Evolutionary conservation across 2,888 invertebrate genomes (phyloP).

Genomic region (Plutella xylostella): DNA sequence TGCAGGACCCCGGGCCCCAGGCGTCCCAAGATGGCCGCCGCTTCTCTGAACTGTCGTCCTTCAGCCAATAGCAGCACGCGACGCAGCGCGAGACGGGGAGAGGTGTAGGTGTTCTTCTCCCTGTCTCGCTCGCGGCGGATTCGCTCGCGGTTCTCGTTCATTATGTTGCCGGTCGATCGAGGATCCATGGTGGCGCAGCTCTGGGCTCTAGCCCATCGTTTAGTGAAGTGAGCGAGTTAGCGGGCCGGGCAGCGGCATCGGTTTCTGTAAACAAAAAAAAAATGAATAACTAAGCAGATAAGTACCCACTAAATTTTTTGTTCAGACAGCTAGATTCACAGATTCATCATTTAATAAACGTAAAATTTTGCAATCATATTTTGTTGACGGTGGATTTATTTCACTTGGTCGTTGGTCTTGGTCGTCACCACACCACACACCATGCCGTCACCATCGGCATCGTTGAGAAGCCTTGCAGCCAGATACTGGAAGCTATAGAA

Average conservation of each 20-base stretch:
- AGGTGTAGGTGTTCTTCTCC: slow-evolving; percentile 72
- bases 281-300: background rate
- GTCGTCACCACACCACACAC: too few species aligned
- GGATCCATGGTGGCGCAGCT: background rate
- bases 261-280: background rate
- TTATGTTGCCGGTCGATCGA: slow-evolving; percentile 27
- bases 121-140: slow-evolving; percentile 74
- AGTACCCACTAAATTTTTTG: background rate
- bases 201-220: background rate
- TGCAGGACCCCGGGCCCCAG: slow-evolving; percentile 85
- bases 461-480: too few species aligned
- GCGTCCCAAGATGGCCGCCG: slow-evolving; percentile 84
- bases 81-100: slow-evolving; percentile 75
- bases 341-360: too few species aligned
- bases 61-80: slow-evolving; percentile 86
- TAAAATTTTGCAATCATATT: too few species aligned
- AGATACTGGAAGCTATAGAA: too few species aligned
- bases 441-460: too few species aligned
- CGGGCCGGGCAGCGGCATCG: background rate
- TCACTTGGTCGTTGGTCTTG: too few species aligned
- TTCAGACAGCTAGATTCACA: too few species aligned
- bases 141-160: slow-evolving; percentile 80
- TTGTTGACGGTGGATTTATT: too few species aligned
- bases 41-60: slow-evolving; percentile 90
- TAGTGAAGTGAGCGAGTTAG: background rate